Conservation (phyloP, 2,113 vertebrate species). For the Camelus bactrianus region DNA sequence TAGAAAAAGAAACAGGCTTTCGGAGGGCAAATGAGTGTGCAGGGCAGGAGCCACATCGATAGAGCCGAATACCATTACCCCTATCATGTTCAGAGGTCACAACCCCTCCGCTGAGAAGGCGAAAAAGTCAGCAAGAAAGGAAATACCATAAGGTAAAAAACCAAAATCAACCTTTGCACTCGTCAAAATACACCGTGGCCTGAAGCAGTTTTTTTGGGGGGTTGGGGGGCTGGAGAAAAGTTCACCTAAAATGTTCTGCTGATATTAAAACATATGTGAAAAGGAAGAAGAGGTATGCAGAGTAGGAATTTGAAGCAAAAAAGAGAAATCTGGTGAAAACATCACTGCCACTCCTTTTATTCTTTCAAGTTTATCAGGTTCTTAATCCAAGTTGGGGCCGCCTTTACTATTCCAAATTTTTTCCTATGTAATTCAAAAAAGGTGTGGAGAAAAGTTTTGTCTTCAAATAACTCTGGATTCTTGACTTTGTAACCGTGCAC, state of each 20-base stretch:
- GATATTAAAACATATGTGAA: neutral
- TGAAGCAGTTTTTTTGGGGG: conserved; percentile 15
- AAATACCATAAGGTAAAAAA: conserved; percentile 69
- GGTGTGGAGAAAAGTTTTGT: conserved; percentile 45
- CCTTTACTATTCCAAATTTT: neutral
- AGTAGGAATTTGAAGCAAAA: neutral
- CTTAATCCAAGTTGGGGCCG: neutral
- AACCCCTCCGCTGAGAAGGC: conserved; percentile 12
- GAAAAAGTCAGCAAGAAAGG: conserved; percentile 56
- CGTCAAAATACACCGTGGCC: neutral
- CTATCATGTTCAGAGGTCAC: conserved; percentile 63
- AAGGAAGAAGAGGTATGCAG: conserved; percentile 24
- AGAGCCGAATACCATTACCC: conserved; percentile 68
- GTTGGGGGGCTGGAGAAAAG: conserved; percentile 1
- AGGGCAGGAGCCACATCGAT: conserved; percentile 53
- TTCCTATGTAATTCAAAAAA: conserved; percentile 72
- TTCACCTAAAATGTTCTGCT: conserved; percentile 19
- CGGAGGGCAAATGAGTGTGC: conserved; percentile 11
- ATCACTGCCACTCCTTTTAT: neutral
- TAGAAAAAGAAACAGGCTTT: conserved; percentile 78
- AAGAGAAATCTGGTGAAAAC: conserved; percentile 50
- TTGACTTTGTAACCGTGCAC: conserved; percentile 31
- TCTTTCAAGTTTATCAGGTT: conserved; percentile 42
- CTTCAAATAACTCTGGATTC: conserved; percentile 59
- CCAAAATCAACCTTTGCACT: neutral